Conservation (phyloP, 2,113 vertebrate genomes). For the Casuarius casuarius region DNA sequence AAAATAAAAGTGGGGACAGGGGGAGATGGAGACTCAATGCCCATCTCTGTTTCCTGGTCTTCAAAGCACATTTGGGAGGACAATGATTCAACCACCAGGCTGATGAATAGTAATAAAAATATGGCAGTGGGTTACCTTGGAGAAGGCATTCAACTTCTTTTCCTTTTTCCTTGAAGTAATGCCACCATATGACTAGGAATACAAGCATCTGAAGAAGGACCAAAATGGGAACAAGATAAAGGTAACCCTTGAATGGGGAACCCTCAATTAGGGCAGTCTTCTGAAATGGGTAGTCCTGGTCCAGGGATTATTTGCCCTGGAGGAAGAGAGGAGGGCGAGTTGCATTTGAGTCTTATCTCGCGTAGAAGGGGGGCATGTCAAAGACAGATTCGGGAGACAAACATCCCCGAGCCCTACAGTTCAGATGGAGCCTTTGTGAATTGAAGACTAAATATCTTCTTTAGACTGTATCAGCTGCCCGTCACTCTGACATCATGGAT, state of each 20-base stretch:
- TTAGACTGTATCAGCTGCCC: background rate
- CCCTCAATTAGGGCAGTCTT: background rate
- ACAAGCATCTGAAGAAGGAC: background rate
- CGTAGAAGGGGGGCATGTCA: background rate
- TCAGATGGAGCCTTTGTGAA: background rate
- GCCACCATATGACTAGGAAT: background rate
- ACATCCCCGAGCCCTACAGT: background rate
- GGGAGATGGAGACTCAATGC: background rate
- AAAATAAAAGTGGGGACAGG: background rate
- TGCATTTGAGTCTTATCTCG: background rate
- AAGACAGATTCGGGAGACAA: background rate
- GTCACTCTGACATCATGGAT: background rate
- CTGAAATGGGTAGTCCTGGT: background rate
- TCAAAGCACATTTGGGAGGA: background rate
- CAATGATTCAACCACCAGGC: background rate
- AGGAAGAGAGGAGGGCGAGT: background rate
- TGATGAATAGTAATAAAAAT: background rate
- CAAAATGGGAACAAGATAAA: background rate
- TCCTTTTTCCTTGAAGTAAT: background rate
- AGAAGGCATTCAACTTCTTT: background rate
- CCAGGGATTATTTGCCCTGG: accelerated
- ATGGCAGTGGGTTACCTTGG: background rate
- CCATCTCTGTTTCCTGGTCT: background rate
- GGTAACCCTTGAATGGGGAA: background rate
- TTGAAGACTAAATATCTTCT: background rate